Evolutionary conservation across 2,113 vertebrate species (phyloP).

Genomic region (Ciconia maguari): DNA sequence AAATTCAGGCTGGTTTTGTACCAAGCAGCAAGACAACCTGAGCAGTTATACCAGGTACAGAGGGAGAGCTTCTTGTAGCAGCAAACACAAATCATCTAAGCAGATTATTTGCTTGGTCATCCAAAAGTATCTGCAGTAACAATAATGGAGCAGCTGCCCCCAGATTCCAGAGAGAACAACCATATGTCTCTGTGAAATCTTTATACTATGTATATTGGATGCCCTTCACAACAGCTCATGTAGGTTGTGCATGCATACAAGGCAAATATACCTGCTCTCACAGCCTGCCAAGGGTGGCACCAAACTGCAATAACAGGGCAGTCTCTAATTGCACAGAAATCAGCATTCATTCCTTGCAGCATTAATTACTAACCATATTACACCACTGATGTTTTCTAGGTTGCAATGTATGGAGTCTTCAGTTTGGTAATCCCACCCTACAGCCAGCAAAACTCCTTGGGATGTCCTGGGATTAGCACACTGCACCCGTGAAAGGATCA

Average conservation of each 20-base stretch:
- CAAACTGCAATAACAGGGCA: background rate
- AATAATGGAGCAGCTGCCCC: background rate
- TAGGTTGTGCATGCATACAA: accelerated
- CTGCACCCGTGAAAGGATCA: accelerated
- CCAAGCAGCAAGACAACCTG: background rate
- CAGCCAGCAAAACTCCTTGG: background rate
- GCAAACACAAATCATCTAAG: background rate
- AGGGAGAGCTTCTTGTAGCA: background rate
- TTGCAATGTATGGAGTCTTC: accelerated
- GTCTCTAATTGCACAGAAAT: background rate
- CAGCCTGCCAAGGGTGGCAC: background rate
- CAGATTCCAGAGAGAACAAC: background rate
- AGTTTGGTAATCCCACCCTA: accelerated
- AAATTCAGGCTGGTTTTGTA: background rate
- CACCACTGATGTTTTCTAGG: background rate
- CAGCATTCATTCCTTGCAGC: background rate
- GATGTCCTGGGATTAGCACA: background rate
- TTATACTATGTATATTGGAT: background rate
- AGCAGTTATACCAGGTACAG: background rate
- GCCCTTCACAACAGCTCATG: accelerated
- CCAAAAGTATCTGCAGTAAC: background rate
- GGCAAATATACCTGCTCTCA: background rate
- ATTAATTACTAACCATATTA: background rate
- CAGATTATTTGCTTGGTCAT: background rate
- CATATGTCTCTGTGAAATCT: background rate